A percentile compares a stretch with the other conserved stretches of the same genome.
phyloP scores from a whole-genome alignment of 2,888 invertebrate species.

The Ophioninae sp. region DNA sequence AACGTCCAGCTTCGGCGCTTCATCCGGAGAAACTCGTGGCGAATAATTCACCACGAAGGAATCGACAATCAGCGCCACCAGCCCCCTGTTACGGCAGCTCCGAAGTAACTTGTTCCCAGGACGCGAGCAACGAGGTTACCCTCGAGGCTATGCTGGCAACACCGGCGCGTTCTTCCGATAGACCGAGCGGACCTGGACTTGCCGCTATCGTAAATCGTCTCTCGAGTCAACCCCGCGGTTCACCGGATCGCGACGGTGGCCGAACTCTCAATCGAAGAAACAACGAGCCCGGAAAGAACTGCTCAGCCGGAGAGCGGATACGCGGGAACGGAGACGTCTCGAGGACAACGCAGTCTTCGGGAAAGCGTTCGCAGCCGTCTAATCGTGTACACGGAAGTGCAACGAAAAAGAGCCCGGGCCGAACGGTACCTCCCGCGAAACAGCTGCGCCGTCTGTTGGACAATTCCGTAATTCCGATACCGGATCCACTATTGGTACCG shows the following conservation, averaged over 20 bases:
- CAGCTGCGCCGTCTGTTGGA: constrained; percentile 87
- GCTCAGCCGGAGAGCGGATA: background rate
- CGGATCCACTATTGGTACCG: constrained; percentile 91
- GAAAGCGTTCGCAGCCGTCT: background rate
- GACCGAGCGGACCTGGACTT: constrained; percentile 48
- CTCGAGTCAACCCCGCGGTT: constrained; percentile 71
- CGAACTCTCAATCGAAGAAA: background rate
- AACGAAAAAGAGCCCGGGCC: constrained; percentile 7
- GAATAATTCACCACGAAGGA: constrained; percentile 82
- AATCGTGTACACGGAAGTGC: background rate
- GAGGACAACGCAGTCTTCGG: background rate
- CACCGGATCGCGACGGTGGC: background rate
- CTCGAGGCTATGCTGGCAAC: constrained; percentile 70
- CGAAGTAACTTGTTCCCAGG: constrained; percentile 87
- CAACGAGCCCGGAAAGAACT: background rate
- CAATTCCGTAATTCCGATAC: constrained; percentile 87
- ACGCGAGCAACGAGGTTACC: constrained; percentile 83
- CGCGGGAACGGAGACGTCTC: background rate
- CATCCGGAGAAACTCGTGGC: constrained; percentile 84
- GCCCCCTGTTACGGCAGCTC: constrained; percentile 42
- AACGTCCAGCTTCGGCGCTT: constrained; percentile 39
- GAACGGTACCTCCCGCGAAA: constrained; percentile 83
- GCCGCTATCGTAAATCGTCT: constrained; percentile 53
- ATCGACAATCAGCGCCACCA: constrained; percentile 18
- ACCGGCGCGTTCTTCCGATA: constrained; percentile 30